Conservation (phyloP, 2,797 vertebrate genomes). For the Hydrocynus forskahlii region DNA sequence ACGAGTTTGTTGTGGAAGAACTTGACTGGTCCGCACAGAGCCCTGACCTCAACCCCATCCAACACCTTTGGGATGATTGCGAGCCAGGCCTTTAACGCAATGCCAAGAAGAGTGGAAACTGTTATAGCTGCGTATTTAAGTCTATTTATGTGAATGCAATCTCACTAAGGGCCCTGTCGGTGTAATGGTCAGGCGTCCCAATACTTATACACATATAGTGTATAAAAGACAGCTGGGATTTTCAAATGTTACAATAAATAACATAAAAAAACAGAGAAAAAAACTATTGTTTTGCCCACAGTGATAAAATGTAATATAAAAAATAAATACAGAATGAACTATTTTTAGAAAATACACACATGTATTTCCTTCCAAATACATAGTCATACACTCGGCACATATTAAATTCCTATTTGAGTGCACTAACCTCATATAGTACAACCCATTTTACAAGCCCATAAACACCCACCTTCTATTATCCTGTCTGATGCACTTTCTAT, state of each 20-base stretch:
- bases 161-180: too few relatives aligned
- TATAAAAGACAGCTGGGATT: background rate
- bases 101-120: too few relatives aligned
- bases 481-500: slow-evolving; percentile 33
- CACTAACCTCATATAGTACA: background rate
- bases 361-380: background rate
- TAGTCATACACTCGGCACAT: background rate
- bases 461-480: slow-evolving; percentile 25
- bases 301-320: background rate
- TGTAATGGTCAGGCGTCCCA: too few relatives aligned
- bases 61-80: too few relatives aligned
- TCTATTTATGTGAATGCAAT: too few relatives aligned
- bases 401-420: background rate
- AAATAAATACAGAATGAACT: background rate
- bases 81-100: too few relatives aligned
- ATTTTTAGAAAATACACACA: background rate
- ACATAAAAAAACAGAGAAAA: background rate
- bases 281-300: background rate
- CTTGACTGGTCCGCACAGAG: too few relatives aligned
- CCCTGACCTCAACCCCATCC: too few relatives aligned
- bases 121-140: too few relatives aligned
- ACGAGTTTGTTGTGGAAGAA: too few relatives aligned
- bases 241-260: background rate
- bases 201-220: too few relatives aligned
- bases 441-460: slow-evolving; percentile 7